Evolutionary conservation across 2,797 vertebrate species (phyloP).

Genomic region (Sternotherus odoratus): DNA sequence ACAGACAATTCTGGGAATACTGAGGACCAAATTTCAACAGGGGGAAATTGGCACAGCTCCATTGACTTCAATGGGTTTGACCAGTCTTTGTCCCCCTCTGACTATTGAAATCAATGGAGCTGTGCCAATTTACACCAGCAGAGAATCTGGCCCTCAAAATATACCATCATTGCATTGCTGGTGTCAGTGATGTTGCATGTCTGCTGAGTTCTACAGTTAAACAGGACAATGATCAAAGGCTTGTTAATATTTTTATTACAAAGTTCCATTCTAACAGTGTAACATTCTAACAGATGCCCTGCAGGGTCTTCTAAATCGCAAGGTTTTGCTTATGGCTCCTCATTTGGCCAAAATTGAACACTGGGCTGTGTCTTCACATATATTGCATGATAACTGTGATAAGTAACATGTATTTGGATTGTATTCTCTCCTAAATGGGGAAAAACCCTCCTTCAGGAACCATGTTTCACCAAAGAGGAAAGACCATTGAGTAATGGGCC

Average conservation of each 20-base stretch:
- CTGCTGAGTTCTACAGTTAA: background rate
- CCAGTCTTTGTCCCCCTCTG: background rate
- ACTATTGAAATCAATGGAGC: background rate
- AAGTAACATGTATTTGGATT: background rate
- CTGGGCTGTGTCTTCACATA: background rate
- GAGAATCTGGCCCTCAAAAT: background rate
- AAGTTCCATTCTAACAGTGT: background rate
- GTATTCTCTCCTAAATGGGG: background rate
- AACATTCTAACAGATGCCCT: background rate
- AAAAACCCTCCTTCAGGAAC: background rate
- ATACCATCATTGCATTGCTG: background rate
- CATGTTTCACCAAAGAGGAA: background rate
- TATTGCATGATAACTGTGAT: background rate
- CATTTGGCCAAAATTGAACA: background rate
- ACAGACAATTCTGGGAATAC: background rate
- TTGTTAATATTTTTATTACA: background rate
- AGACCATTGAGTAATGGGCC: background rate
- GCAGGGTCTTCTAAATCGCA: background rate
- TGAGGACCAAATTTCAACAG: background rate
- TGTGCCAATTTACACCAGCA: background rate
- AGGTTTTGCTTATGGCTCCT: background rate
- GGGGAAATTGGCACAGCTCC: background rate
- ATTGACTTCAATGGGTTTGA: background rate
- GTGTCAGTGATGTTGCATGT: background rate
- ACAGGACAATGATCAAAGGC: constrained; percentile 6